Base-by-base conservation (phyloP, 2,797 vertebrate genomes). In the Agapornis canus region DNA sequence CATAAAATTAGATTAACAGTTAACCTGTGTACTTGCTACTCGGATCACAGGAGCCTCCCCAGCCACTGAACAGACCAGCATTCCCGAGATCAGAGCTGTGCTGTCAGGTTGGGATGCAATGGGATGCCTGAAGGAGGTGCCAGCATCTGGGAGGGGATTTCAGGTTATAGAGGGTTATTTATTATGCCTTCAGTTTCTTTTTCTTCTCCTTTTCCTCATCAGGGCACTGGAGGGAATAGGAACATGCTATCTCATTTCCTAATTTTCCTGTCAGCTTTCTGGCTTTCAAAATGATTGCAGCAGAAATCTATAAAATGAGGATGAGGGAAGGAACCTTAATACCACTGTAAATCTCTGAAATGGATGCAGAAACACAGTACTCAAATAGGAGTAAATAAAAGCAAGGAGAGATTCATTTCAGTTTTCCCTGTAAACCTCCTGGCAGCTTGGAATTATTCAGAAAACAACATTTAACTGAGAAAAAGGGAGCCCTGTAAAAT, bases 281-380 rank as follows among this genome's bases (percentile, higher is more conserved):
- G 87, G 89, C 91, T 95, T 95, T 93, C 87, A 96, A 81, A 97
- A 95, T 92, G 66, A 96, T 96, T 93, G 94, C 95, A 60, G 89
- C 49, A 82, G 83, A 88, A 95, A 93, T 94, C 90, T 82, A 92
- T 93, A 95, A 97, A 95, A 95, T 56, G 92, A 96, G 61, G 94
- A 92, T 89, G 94, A 89, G 85, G 92, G 89, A 94, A 96, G 90
- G 65, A 94, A 94, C 84, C 94, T 94, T 94, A 94, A 95, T 95
- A 86, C 95, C 54, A 49, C 9, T 89, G 93, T 97, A 97, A 97
- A 97, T 97, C 96, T 96, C 95, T 57, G 81, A 82, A 96, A 96
- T 95, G 94, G 92, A 95, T 95, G 95, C 90, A 92, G 94, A 89
- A 92, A 92, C 93, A 93, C 83, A 94, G 91, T 82, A 71, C 82